Evolutionary conservation across 2,797 vertebrate genomes (phyloP).

Genomic region (Otus scops): DNA sequence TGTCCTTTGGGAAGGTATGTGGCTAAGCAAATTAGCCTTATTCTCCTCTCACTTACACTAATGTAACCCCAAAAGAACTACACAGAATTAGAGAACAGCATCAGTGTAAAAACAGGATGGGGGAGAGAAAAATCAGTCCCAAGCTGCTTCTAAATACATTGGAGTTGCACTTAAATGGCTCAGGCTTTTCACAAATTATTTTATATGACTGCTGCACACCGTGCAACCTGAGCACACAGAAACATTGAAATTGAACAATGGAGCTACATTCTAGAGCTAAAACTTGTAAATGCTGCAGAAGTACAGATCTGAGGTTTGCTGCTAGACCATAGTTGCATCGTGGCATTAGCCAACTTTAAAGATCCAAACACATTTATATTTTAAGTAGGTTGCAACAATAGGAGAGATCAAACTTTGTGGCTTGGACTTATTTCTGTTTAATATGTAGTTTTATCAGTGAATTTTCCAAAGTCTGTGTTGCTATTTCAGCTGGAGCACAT

Average conservation of each 20-base stretch:
- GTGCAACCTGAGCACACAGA: not conserved
- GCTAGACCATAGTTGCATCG: not conserved
- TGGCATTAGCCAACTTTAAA: not conserved
- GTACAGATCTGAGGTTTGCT: not conserved
- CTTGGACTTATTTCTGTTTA: not conserved
- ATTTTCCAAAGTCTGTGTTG: not conserved
- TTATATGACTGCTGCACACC: not conserved
- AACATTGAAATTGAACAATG: not conserved
- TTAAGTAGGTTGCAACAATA: not conserved
- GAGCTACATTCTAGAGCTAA: not conserved
- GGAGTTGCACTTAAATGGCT: not conserved
- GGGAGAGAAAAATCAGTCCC: not conserved
- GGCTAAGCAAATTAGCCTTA: not conserved
- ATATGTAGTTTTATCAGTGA: not conserved
- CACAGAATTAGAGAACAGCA: not conserved
- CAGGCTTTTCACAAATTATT: not conserved
- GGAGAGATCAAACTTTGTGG: not conserved
- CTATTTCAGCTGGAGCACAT: not conserved
- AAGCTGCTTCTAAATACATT: not conserved
- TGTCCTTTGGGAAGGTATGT: not conserved
- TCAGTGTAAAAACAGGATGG: not conserved
- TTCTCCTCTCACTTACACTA: not conserved
- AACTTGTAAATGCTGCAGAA: not conserved
- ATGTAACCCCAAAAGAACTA: not conserved
- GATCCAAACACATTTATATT: not conserved